Conservation (phyloP, 2,797 vertebrate species). For the Avahi laniger region DNA sequence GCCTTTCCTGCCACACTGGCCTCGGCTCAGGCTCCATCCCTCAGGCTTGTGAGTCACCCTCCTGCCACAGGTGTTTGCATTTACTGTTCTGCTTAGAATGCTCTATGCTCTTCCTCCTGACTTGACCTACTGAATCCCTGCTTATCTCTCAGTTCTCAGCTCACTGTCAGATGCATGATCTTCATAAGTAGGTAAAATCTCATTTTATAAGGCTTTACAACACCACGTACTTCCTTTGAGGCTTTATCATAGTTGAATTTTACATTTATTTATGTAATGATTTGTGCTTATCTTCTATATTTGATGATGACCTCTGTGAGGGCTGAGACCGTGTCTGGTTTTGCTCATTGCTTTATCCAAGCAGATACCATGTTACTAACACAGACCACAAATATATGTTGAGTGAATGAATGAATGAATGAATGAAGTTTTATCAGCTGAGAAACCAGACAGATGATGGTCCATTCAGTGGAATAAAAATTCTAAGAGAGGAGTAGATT, state of each 20-base stretch:
- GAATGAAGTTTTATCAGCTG: neutral
- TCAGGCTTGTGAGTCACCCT: neutral
- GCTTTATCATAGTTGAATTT: neutral
- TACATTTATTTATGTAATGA: neutral
- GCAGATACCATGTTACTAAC: neutral
- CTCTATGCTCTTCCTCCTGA: neutral
- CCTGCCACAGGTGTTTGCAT: neutral
- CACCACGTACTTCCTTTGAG: neutral
- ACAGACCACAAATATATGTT: neutral
- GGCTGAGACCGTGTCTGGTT: neutral
- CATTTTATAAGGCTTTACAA: slow-evolving; percentile 16
- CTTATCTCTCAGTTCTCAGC: neutral
- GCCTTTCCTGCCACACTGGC: neutral
- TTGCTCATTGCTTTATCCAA: neutral
- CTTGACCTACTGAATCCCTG: neutral
- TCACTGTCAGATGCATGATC: neutral
- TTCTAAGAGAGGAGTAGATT: neutral
- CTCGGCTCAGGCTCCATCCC: neutral
- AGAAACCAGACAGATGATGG: neutral
- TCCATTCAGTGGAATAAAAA: slow-evolving; percentile 10
- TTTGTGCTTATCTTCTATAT: neutral
- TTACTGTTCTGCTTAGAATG: neutral
- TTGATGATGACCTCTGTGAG: neutral
- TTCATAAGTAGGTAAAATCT: neutral
- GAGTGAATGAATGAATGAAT: neutral